Evolutionary conservation across 2,797 vertebrate genomes (phyloP).

Genomic region (Myotis findleyi): DNA sequence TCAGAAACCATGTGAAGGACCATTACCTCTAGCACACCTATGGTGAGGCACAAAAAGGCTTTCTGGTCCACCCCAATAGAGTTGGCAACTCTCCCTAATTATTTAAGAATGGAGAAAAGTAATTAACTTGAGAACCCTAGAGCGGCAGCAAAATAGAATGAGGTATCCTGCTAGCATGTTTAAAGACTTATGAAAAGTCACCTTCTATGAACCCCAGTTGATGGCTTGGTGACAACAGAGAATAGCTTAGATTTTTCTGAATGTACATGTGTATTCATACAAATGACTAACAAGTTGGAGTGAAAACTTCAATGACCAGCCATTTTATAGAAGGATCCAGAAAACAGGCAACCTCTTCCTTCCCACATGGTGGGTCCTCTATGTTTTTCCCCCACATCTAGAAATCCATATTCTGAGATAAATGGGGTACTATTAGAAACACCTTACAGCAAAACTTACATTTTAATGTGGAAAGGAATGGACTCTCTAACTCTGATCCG

Average conservation of each 20-base stretch:
- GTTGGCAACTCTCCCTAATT: neutral
- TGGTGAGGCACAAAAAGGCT: constrained; percentile 25
- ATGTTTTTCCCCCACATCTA: neutral
- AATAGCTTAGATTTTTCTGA: constrained; percentile 16
- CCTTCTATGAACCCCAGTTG: neutral
- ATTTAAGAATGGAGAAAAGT: constrained; percentile 59
- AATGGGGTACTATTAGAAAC: neutral
- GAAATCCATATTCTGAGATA: constrained; percentile 5
- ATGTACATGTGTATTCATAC: neutral
- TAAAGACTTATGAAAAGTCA: constrained; percentile 44
- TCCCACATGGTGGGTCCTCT: neutral
- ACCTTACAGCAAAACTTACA: neutral
- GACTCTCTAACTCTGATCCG: neutral
- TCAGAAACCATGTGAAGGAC: constrained; percentile 19
- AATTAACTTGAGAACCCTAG: constrained; percentile 48
- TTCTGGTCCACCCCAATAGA: neutral
- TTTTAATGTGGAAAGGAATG: neutral
- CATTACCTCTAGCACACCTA: constrained; percentile 21
- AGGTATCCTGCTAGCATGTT: neutral
- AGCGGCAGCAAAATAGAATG: constrained; percentile 17
- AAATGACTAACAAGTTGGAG: neutral
- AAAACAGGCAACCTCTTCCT: constrained; percentile 25
- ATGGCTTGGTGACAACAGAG: neutral
- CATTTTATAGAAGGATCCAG: constrained; percentile 18
- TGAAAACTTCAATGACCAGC: neutral